A percentile compares a stretch with the other conserved stretches of the same genome.
Conservation (phyloP, 2,797 vertebrate genomes). For the Spheniscus humboldti region DNA sequence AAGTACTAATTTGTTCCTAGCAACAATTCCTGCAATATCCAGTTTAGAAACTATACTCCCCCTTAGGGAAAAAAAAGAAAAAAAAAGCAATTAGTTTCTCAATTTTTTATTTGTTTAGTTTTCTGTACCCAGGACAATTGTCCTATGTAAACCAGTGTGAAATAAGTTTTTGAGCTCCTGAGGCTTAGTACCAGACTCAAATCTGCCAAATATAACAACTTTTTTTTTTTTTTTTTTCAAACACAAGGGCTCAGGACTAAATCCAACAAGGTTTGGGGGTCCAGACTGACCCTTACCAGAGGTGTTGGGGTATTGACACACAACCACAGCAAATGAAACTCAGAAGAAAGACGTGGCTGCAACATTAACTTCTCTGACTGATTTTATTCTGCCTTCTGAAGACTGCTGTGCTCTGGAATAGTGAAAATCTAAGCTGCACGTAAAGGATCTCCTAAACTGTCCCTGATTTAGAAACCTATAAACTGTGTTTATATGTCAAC, state of each 20-base stretch:
- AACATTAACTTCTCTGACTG: background rate
- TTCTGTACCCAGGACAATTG: background rate
- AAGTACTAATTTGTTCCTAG: background rate
- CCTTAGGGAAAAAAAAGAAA: background rate
- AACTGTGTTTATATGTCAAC: background rate
- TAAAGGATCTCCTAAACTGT: background rate
- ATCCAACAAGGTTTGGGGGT: background rate
- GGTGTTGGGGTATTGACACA: background rate
- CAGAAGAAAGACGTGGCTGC: background rate
- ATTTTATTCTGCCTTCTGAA: background rate
- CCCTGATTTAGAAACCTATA: background rate
- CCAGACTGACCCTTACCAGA: background rate
- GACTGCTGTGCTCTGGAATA: background rate
- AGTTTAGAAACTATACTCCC: background rate
- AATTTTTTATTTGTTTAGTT: background rate
- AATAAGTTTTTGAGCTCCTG: background rate
- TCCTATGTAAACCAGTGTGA: background rate
- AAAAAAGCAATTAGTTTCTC: background rate
- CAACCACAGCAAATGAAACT: background rate
- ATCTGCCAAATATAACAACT: background rate
- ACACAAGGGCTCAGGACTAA: background rate
- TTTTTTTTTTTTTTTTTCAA: no score
- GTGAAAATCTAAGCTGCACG: background rate
- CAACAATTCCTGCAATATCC: background rate
- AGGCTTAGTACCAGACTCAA: background rate